Base-by-base conservation (phyloP, 2,888 invertebrate species). In the Heteromyza rotundicornis region DNA sequence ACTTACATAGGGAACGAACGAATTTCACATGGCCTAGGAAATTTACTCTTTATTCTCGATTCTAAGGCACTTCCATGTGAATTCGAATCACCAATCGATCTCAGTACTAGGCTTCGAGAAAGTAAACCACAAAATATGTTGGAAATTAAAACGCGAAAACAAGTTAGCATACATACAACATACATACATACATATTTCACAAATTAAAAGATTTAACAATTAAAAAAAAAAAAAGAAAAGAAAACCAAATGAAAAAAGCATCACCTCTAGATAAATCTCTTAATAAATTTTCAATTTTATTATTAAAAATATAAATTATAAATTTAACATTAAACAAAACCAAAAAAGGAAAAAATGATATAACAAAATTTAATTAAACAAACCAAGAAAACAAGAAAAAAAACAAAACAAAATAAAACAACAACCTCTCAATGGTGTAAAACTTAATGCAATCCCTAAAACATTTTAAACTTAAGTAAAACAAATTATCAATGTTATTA, bases 401-500 rank as follows among this genome's bases (percentile, higher is more conserved):
- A 58, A 62, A 65, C 63, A 74, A 63, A 51, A 67, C 68, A 60
- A 67, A 58, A 66, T 61, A 66, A 54, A 40, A 66, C 71, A 70
- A 64, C 64, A 69, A 70, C 70, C 71, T 70, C 72, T 70, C 56
- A 72, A 71, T 69, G 73, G 72, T 71, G 70, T 70, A 71, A 71
- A 74, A 70, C 69, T 71, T 71, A 70, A 73, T 74, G 75, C 72
- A 74, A 73, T 72, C 71, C 70, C 69, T 66, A 47, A 47, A 71
- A 70, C 66, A 69, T 71, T 75, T 76, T 75, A 70, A 65, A 70
- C 73, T 75, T 77, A 72, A 75, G 70, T 66, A 79, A 70, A 64
- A 65, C 59, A 59, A 59, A 79, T 77, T 80, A 80, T 80, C 79
- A 79, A 79, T 79, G 80, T 80, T 79, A 79, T 78, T 80, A 79